Evolutionary conservation across 1,140 invertebrate genomes (phyloP).

Genomic region (Diprion similis): DNA sequence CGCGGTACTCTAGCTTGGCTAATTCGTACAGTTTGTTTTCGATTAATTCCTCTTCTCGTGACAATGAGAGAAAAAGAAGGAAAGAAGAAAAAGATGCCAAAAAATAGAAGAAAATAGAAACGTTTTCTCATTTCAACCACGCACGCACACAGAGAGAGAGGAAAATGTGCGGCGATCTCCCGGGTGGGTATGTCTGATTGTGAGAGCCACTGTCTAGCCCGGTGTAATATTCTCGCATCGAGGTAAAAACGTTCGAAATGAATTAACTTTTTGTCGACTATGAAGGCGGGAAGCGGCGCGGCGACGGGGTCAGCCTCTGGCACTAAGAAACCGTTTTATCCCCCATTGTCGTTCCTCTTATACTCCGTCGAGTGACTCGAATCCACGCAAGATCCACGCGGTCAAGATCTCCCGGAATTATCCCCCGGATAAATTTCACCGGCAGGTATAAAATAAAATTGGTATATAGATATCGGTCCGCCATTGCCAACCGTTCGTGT

Average conservation of each 20-base stretch:
- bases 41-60: no score
- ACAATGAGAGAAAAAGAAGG: no score
- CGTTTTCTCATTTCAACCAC: no score
- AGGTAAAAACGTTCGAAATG: constrained; percentile 53
- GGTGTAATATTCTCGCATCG: constrained; percentile 42
- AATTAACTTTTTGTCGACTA: constrained; percentile 53
- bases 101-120: no score
- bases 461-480: no score
- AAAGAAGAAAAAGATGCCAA: no score
- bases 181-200: not conserved
- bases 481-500: no score
- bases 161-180: not conserved
- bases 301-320: constrained; percentile 27
- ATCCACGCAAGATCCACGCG: not conserved
- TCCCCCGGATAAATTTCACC: no score
- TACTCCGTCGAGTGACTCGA: not conserved
- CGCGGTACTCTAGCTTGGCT: no score
- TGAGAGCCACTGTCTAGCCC: constrained; percentile 37
- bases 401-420: not conserved
- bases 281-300: constrained; percentile 9
- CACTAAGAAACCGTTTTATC: not conserved
- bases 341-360: not conserved
- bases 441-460: no score
- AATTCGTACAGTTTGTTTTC: no score
- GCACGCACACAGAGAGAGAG: no score